Evolutionary conservation across 2,797 vertebrate genomes (phyloP), one percentile per base, ranked within the genome.

Genomic region (Coregonus sp.): DNA sequence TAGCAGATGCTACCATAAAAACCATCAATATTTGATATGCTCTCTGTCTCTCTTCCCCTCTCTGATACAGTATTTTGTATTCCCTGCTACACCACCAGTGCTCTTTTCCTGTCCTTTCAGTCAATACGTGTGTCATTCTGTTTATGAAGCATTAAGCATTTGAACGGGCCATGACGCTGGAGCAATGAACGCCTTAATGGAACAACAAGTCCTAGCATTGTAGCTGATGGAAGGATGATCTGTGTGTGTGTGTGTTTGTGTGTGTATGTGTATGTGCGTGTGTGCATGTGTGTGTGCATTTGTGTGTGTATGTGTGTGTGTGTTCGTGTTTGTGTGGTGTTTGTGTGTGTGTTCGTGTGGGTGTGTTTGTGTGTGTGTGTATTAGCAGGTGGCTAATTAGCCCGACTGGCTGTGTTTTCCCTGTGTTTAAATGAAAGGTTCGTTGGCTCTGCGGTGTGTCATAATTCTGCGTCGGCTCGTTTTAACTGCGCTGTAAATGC

Each of bases 1-100:
- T 81, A 88, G 88, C 90, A 93, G 92, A 92, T 93, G 93, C 90
- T 88, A 89, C 86, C 86, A 87, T 91, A 90, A 91, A 91, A 85
- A 70, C 4, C 85, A 93, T 94, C 81, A 92, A 94, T 93, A 91
- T 92, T 94, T 93, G 73, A 94, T 94, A 79, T 33, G 1, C 73
- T 88, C 74, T 29, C 66, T 73, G 52, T 79, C 67, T 70, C 35
- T 3, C 68, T 69, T 31, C 18, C 33, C n/a, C 33, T 69, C 67
- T 88, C 82, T 47, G 77, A 82, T 85, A 79, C 87, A 83, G 83
- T 89, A 76, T 82, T 90, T 89, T 89, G 89, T 84, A 84, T 89
- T 89, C 82, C 12, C 37, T 61, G 87, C 4, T 4, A 82, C 89
- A 82, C 15, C 33, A 73, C 78, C 67, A 73, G 67, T 18, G 52